Evolutionary conservation across 2,113 vertebrate genomes (phyloP), one percentile per base, ranked within the genome.

Genomic region (Catagonus wagneri): DNA sequence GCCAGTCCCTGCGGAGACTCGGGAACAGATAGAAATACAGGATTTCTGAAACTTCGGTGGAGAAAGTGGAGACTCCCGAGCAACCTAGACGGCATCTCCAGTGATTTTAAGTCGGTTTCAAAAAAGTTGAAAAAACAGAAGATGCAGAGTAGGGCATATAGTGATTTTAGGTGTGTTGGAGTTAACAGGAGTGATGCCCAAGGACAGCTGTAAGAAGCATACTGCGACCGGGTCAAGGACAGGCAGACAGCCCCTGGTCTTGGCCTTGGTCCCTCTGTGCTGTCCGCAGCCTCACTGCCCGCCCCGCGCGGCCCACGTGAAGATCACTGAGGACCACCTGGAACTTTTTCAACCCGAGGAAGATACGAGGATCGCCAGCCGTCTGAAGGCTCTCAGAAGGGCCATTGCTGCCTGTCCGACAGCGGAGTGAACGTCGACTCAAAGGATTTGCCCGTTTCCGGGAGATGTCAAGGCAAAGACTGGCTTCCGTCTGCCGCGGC

Each of bases 401-500:
- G 3, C 3, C 4, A 39, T 29, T 3, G 1, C 0, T 22, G n/a
- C 60, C 39, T 54, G 36, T 50, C 56, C 13, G 68, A 2, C 13
- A 6, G 2, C 12, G 25, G 71, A 36, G 25, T 32, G 44, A n/a
- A 17, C 60, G 1, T 58, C 52, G 29, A 4, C 20, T 5, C 7
- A 3, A 15, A 72, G 15, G 19, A 5, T 1, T 1, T 3, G 34
- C 11, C 17, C 17, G 34, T 81, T 60, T 65, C 25, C 3, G 20
- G 61, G 85, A 36, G 66, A 44, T 3, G 6, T 1, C 3, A n/a
- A 56, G 86, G 34, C 65, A 25, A 44, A 27, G 63, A 4, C 36
- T 10, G 61, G 14, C 0, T 11, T 19, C 15, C 12, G 0, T 7
- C 0, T 36, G 22, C 2, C 16, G 2, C 2, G 32, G 60, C 27